These are phyloP conservation scores for Patella pellucida DNA, from an alignment of 2,888 invertebrate species.

Conservation along the genomic window DNA sequence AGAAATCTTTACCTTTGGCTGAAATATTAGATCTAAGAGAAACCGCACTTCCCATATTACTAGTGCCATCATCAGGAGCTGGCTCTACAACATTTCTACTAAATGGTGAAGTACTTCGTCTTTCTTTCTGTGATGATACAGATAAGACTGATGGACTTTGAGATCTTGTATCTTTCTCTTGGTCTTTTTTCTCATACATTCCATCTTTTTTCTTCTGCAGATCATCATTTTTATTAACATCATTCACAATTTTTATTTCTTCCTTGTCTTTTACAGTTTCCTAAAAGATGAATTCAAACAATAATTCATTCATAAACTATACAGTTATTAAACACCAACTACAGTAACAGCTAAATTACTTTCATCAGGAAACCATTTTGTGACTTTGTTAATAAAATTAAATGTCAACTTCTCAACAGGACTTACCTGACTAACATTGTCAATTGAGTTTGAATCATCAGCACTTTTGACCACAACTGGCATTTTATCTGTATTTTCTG, in stretches of 20 bases:
- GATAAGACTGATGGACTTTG: neutral
- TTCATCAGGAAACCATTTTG: no score
- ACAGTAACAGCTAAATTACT: no score
- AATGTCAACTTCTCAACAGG: neutral
- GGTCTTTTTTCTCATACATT: constrained; percentile 1
- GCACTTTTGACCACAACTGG: neutral
- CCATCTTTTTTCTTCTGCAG: constrained; percentile 16
- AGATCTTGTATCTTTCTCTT: neutral
- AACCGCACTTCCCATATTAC: constrained; percentile 45
- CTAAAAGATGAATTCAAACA: neutral
- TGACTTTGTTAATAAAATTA: no score
- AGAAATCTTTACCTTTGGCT: constrained; percentile 23
- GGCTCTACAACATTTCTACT: constrained; percentile 42
- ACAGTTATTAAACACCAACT: no score
- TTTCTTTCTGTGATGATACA: constrained; percentile 17
- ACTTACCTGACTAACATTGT: neutral
- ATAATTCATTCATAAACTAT: no score
- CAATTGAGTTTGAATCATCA: neutral
- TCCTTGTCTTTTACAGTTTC: constrained; percentile 7
- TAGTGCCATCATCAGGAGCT: constrained; percentile 11
- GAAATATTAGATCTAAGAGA: constrained; percentile 47
- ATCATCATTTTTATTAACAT: constrained; percentile 14
- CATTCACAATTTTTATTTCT: constrained; percentile 27
- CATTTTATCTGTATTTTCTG: neutral
- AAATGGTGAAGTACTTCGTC: constrained; percentile 38